Evolutionary conservation across 2,797 vertebrate species (phyloP).

Genomic region (Babyrousa celebensis): DNA sequence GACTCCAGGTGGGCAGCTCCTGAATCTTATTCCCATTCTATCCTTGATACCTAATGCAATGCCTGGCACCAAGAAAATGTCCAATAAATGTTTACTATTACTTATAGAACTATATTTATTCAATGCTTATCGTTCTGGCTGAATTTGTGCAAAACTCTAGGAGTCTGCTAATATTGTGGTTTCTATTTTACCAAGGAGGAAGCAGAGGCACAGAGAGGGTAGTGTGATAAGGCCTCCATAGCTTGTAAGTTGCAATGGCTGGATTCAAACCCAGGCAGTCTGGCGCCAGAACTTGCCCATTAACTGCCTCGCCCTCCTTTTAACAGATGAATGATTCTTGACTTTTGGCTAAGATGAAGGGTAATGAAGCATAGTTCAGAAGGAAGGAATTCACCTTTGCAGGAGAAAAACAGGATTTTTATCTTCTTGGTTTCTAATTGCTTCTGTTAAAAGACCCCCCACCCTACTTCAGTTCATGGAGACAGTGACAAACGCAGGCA

Average conservation of each 20-base stretch:
- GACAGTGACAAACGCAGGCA: neutral
- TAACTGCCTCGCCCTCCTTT: neutral
- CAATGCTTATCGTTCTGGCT: neutral
- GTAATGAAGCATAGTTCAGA: neutral
- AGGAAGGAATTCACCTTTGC: neutral
- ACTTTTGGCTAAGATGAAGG: slow-evolving; percentile 53
- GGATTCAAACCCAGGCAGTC: slow-evolving; percentile 13
- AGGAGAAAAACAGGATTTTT: slow-evolving; percentile 46
- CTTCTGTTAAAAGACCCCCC: slow-evolving; percentile 4
- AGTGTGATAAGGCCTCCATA: neutral
- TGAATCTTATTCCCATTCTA: neutral
- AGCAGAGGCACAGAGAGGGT: neutral
- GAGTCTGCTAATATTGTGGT: neutral
- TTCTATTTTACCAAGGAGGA: slow-evolving; percentile 27
- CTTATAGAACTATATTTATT: neutral
- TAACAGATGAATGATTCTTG: slow-evolving; percentile 16
- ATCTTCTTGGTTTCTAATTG: neutral
- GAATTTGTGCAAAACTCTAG: neutral
- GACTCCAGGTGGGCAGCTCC: neutral
- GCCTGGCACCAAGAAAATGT: neutral
- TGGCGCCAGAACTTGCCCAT: neutral
- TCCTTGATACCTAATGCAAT: neutral
- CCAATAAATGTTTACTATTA: neutral
- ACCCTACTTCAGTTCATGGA: neutral
- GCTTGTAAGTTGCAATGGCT: neutral